A percentile compares a stretch with the other conserved stretches of the same genome.
These are phyloP conservation scores for Ibidorhyncha struthersii DNA, from an alignment of 2,113 vertebrate species.

Conservation along the genomic window DNA sequence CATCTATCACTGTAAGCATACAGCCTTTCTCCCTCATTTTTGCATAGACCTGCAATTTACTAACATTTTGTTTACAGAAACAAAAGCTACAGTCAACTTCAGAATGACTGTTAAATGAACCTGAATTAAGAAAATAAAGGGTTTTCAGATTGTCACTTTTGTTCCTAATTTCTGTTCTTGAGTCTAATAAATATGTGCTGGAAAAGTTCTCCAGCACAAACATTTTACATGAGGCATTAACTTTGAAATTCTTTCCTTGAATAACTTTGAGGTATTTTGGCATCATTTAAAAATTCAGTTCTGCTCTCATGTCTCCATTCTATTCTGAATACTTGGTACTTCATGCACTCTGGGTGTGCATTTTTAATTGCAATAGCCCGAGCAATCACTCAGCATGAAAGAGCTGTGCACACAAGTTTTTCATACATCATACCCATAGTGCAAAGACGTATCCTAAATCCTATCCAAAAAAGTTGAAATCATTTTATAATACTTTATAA, in stretches of 20 bases:
- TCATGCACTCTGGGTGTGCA: neutral
- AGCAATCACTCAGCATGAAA: neutral
- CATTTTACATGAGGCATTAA: neutral
- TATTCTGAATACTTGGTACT: neutral
- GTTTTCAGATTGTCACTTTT: neutral
- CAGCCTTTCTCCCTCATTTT: neutral
- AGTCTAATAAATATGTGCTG: neutral
- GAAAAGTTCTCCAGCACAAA: neutral
- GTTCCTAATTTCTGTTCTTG: neutral
- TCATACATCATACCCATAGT: neutral
- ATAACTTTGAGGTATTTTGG: neutral
- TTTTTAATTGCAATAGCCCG: neutral
- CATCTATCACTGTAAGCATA: neutral
- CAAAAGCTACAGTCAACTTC: neutral
- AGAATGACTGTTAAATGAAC: neutral
- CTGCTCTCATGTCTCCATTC: neutral
- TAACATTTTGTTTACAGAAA: neutral
- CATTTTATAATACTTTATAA: neutral
- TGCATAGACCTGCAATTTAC: neutral
- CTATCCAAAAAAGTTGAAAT: neutral
- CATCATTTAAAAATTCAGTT: neutral
- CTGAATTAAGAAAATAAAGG: neutral
- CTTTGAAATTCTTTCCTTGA: neutral
- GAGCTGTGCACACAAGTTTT: neutral
- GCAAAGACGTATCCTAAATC: neutral